Conservation (phyloP, 2,888 invertebrate genomes). For the Ramazzottius varieornatus region DNA sequence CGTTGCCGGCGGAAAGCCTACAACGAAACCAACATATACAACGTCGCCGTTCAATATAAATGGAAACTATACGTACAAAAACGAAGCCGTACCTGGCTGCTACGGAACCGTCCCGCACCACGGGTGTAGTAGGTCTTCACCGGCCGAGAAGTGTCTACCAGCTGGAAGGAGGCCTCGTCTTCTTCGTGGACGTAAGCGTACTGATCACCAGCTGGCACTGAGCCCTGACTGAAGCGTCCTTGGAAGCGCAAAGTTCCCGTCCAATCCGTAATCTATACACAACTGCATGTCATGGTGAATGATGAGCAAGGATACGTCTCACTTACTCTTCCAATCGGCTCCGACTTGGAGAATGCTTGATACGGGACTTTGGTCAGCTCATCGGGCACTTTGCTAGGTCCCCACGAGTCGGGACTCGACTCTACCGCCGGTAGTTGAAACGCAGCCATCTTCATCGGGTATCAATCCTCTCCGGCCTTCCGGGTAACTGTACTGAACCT, state of each 20-base stretch:
- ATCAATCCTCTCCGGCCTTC: not conserved
- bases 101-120: not conserved
- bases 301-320: too few species aligned
- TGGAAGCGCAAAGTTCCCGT: not conserved
- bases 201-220: conserved; percentile 40
- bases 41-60: not conserved
- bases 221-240: conserved; percentile 3
- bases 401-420: not conserved
- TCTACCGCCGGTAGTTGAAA: not conserved
- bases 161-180: conserved; percentile 88
- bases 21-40: not conserved
- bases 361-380: conserved; percentile 90
- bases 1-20: conserved; percentile 3
- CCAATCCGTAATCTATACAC: not conserved
- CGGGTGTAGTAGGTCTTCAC: conserved; percentile 5
- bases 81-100: too few species aligned
- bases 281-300: too few species aligned
- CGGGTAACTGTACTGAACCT: not conserved
- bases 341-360: conserved; percentile 94
- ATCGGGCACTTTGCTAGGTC: conserved; percentile 74
- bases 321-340: conserved; percentile 74
- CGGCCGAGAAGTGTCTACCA: conserved; percentile 61
- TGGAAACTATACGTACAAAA: not conserved
- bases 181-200: conserved; percentile 97
- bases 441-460: not conserved